Conservation (phyloP, 2,797 vertebrate genomes). For the Poecile montanus region DNA sequence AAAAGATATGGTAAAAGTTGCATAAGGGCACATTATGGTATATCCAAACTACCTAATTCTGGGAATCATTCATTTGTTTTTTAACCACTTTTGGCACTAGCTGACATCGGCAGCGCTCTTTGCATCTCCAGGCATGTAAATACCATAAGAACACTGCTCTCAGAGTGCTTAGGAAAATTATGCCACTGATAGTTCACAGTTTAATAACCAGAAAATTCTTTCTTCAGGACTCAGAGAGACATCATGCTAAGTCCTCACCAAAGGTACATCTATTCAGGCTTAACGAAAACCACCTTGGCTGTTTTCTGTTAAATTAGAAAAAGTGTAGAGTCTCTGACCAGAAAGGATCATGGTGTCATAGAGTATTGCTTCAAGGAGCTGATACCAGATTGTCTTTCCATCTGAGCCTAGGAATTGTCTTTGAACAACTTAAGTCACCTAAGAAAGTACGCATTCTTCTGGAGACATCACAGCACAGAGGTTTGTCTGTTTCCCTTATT, state of each 20-base stretch:
- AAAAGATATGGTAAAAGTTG: not conserved
- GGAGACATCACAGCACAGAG: not conserved
- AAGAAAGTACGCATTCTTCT: not conserved
- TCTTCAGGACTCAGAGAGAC: not conserved
- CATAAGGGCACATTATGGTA: not conserved
- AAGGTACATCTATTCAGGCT: not conserved
- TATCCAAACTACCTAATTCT: not conserved
- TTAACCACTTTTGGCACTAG: not conserved
- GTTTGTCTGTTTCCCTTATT: not conserved
- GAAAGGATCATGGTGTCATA: not conserved
- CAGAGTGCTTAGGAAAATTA: not conserved
- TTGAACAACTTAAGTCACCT: not conserved
- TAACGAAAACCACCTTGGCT: not conserved
- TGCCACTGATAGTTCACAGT: not conserved
- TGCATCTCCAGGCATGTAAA: not conserved
- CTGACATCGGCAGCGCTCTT: not conserved
- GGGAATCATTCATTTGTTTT: not conserved
- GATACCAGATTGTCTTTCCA: not conserved
- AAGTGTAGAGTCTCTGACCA: not conserved
- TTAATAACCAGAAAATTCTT: slow-evolving; percentile 10
- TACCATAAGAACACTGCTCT: not conserved
- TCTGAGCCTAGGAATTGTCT: not conserved
- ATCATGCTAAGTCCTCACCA: not conserved
- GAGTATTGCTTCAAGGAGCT: not conserved
- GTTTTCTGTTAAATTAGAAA: not conserved